Percentiles rank a stretch among this genome's conserved stretches.
These are phyloP conservation scores for Eudorcas thomsonii DNA, from an alignment of 2,113 vertebrate genomes.

Conservation along the genomic window DNA sequence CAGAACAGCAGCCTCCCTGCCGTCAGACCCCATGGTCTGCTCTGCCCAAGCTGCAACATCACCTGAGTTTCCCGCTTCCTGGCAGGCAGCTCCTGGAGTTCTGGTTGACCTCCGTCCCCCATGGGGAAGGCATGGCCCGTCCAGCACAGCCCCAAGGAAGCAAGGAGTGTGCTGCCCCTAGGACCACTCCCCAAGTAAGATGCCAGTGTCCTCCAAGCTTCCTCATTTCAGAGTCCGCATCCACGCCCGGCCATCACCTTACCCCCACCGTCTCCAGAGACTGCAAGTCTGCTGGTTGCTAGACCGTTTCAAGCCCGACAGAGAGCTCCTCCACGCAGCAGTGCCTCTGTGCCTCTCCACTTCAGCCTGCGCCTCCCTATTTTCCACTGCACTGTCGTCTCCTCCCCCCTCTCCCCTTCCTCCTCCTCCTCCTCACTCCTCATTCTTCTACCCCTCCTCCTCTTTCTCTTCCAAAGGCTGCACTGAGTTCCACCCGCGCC, in stretches of 20 bases:
- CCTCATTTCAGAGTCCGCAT: too few relatives aligned
- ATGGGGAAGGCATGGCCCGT: too few relatives aligned
- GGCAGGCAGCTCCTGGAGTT: background rate
- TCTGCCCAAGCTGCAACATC: rapidly evolving
- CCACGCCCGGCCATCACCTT: rapidly evolving
- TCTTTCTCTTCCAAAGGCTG: background rate
- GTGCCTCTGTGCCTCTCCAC: background rate
- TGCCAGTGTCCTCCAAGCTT: background rate
- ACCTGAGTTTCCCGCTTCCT: rapidly evolving
- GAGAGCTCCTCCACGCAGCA: rapidly evolving
- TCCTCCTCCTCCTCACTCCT: too few relatives aligned
- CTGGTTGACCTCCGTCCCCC: background rate
- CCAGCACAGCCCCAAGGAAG: background rate
- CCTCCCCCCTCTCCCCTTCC: rapidly evolving
- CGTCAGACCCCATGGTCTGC: too few relatives aligned
- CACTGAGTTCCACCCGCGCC: background rate
- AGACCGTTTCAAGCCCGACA: rapidly evolving
- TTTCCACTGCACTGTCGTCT: background rate
- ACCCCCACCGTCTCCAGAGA: too few relatives aligned
- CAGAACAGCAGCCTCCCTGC: background rate
- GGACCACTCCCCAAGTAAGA: too few relatives aligned
- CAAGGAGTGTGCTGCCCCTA: background rate
- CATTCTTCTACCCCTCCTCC: rapidly evolving
- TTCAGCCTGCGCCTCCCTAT: rapidly evolving
- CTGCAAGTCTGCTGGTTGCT: rapidly evolving